Percentiles rank a stretch among this genome's conserved stretches.
phyloP scores from a whole-genome alignment of 2,113 vertebrate genomes.

The Solea solea region DNA sequence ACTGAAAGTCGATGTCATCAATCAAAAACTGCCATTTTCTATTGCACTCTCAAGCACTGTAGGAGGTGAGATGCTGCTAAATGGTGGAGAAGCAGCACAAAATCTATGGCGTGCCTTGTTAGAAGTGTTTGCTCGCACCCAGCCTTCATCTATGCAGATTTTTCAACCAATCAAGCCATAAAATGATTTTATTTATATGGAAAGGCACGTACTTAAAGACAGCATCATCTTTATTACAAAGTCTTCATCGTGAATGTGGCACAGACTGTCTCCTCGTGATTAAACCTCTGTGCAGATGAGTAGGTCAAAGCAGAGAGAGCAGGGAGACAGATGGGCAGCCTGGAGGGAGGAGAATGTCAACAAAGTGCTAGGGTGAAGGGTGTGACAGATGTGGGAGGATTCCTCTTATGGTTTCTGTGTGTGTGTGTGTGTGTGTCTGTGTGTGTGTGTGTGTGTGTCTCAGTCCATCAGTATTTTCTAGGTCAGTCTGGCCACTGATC shows the following conservation, averaged over 20 bases:
- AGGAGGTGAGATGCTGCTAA: slow-evolving; percentile 1
- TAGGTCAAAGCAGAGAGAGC: slow-evolving; percentile 16
- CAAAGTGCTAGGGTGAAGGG: slow-evolving; percentile 45
- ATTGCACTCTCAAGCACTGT: background rate
- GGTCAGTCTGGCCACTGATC: slow-evolving; percentile 56
- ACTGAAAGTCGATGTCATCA: slow-evolving; percentile 34
- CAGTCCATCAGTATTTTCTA: slow-evolving; percentile 59
- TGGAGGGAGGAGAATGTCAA: slow-evolving; percentile 59
- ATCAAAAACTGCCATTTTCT: slow-evolving; percentile 45
- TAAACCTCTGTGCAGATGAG: slow-evolving; percentile 27
- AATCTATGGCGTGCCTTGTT: background rate
- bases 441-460: slow-evolving; percentile 6
- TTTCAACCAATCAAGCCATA: background rate
- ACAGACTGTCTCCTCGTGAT: slow-evolving; percentile 13
- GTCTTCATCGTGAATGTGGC: background rate
- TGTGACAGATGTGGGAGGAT: slow-evolving; percentile 38
- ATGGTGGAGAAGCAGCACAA: background rate
- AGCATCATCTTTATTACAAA: background rate
- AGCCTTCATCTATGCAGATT: background rate
- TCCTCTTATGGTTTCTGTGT: slow-evolving; percentile 2
- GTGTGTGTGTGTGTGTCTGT: slow-evolving; percentile 30
- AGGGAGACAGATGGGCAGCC: slow-evolving; percentile 60
- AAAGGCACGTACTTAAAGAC: background rate
- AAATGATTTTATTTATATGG: background rate
- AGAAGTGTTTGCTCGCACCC: background rate